Base-by-base conservation (phyloP, 2,888 invertebrate genomes). In the Cheilosia urbana region DNA sequence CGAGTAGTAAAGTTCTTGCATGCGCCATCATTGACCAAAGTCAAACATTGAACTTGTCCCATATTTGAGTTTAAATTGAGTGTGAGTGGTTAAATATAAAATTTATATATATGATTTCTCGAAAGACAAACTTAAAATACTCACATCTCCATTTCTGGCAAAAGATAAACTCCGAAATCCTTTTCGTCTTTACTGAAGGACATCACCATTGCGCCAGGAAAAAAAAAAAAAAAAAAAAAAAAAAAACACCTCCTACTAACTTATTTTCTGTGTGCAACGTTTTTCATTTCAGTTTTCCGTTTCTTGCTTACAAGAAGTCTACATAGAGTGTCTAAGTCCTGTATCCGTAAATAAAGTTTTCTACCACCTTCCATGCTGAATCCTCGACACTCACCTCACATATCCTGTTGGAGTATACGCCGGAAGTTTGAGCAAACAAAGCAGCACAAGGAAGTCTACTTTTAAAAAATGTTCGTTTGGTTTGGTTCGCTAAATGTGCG, bases 391-490 rank as follows among this genome's bases (percentile, higher is more conserved):
- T 69, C 68, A 57, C 57, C 66, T 69, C 68, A 57, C 57, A 69
- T 45, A 69, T 69, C 68, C 68, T 69, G 68, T 69, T 69, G 68
- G 45, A 69, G 55, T 69, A 37, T 13, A 57, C 30, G 57, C 27
- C 68, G 68, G 55, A 66, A 68, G 53, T 55, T 68, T 27, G 11
- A 45, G 45, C 68, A 69, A 57, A 69, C 57, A 55, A 57, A 57
- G 55, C 42, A 55, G 45, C 19, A 57, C 30, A 69, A 45, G 30
- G 45, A 40, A 55, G 45, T 55, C 47, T 57, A 55, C 17, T 47
- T 47, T 47, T 47, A 47, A 47, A 19, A 7, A 7, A 47, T 47
- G 9, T 17, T 37, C 13, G 37, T 37, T 37, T 13, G 37, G 13
- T 47, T 47, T 17, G 9, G 17, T 19, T 47, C 17, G 0, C 19